Conservation (phyloP, 2,113 vertebrate species). For the Amblyopsis rosae region DNA sequence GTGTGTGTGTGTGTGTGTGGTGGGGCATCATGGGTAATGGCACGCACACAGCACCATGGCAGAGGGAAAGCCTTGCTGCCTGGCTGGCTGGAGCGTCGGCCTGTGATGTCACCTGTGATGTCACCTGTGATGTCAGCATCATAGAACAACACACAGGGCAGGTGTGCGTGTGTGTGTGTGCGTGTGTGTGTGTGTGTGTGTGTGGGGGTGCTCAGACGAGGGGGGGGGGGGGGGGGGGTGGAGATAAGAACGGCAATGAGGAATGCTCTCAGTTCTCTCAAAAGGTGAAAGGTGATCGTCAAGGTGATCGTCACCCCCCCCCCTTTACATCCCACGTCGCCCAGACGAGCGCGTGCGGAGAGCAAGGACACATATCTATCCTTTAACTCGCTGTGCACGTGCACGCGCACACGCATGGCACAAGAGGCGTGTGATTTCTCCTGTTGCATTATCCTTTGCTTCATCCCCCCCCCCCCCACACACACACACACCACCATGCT, state of each 20-base stretch:
- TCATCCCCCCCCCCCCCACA: background rate
- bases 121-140: conserved; percentile 46
- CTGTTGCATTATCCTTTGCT: background rate
- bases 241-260: conserved; percentile 29
- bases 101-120: conserved; percentile 52
- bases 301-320: conserved; percentile 6
- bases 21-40: conserved; percentile 29
- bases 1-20: no score
- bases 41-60: conserved; percentile 21
- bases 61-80: conserved; percentile 26
- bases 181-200: conserved; percentile 47
- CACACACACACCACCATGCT: background rate
- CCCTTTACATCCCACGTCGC: background rate
- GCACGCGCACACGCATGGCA: background rate
- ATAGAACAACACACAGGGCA: conserved; percentile 41
- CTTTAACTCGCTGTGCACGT: background rate
- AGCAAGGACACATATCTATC: background rate
- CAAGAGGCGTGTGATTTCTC: background rate
- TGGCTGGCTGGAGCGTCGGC: conserved; percentile 38
- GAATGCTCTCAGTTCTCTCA: conserved; percentile 36
- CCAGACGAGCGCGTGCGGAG: background rate
- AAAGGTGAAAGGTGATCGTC: conserved; percentile 48
- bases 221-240: conserved; percentile 40
- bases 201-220: conserved; percentile 67
- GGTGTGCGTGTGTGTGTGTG: conserved; percentile 39